Percentiles rank a stretch among this genome's conserved stretches.
phyloP scores from a whole-genome alignment of 2,797 vertebrate genomes.

The Pipistrellus nathusii region DNA sequence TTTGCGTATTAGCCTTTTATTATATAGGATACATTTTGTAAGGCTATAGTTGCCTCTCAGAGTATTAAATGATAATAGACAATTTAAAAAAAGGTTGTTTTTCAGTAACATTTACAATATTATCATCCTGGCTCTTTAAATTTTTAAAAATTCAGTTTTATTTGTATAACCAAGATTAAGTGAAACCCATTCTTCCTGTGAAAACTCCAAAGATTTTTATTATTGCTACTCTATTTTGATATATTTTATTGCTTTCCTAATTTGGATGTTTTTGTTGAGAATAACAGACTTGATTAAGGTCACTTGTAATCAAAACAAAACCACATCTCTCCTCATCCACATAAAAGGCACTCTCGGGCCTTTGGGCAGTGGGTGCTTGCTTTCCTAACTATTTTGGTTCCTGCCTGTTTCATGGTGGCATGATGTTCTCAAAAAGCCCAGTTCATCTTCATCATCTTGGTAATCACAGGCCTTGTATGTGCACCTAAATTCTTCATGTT shows the following conservation, averaged over 20 bases:
- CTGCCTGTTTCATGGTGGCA: neutral
- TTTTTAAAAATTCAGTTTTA: neutral
- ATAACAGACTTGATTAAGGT: slow-evolving; percentile 5
- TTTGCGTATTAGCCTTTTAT: too few relatives aligned
- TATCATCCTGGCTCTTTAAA: neutral
- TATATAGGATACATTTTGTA: neutral
- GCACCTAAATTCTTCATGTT: neutral
- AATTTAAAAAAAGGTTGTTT: neutral
- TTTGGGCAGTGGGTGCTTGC: neutral
- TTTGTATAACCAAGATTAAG: neutral
- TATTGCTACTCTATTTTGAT: neutral
- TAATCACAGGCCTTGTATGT: neutral
- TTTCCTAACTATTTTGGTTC: neutral
- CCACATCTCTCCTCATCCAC: neutral
- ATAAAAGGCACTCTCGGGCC: neutral
- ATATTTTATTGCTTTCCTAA: neutral
- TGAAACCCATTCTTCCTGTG: neutral
- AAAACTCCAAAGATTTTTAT: neutral
- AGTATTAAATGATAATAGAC: neutral
- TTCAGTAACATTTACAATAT: neutral
- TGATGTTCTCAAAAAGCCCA: neutral
- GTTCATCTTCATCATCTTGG: neutral
- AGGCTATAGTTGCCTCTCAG: neutral
- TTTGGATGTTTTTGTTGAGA: neutral
- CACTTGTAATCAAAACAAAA: slow-evolving; percentile 4